Conservation (phyloP, 2,888 invertebrate genomes). For the Sesia bembeciformis region DNA sequence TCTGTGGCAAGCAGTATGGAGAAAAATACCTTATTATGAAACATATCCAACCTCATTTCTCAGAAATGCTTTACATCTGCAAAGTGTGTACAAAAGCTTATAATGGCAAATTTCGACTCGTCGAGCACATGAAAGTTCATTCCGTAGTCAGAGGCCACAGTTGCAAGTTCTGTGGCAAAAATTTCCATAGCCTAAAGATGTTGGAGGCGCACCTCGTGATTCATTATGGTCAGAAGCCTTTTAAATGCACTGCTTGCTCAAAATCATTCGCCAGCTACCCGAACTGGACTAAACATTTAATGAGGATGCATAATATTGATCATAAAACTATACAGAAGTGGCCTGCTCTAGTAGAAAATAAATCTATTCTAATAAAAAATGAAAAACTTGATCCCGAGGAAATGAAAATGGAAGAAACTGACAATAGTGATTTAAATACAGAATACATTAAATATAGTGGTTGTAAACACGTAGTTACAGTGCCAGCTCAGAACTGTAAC, state of each 20-base stretch:
- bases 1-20: constrained; percentile 70
- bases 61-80: constrained; percentile 61
- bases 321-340: constrained; percentile 9
- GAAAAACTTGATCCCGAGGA: no score
- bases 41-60: constrained; percentile 50
- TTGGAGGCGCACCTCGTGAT: constrained; percentile 72
- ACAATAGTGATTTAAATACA: no score
- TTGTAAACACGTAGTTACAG: no score
- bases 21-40: constrained; percentile 52
- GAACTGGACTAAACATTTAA: constrained; percentile 74
- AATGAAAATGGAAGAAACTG: no score
- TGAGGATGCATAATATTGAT: constrained; percentile 37
- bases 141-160: constrained; percentile 54
- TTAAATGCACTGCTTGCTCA: constrained; percentile 70
- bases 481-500: no score
- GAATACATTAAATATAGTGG: no score
- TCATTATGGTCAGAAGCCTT: constrained; percentile 72
- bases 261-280: constrained; percentile 72
- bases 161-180: constrained; percentile 71
- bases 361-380: no score
- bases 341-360: no score
- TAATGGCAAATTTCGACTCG: constrained; percentile 47
- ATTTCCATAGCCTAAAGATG: constrained; percentile 30
- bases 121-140: constrained; percentile 44
- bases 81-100: constrained; percentile 73